Base-by-base conservation (phyloP, 2,113 vertebrate species). In the Herpailurus yagouaroundi region DNA sequence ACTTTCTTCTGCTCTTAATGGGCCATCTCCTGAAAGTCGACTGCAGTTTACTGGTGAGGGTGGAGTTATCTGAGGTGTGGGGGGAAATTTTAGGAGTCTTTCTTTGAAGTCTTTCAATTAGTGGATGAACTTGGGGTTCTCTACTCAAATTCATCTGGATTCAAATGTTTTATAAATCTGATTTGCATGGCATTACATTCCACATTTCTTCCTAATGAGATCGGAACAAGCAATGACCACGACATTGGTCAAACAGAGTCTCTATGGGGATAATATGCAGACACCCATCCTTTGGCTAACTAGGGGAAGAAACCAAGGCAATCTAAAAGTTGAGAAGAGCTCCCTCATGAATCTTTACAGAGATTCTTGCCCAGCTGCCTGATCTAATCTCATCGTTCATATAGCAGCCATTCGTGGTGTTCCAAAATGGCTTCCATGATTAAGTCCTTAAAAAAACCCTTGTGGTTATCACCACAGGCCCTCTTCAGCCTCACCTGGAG, bases 321-420 rank as follows among this genome's bases (percentile, higher is more conserved):
- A 2, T 36, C 13, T 19, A 4, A 10, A 41, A 2, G 29, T 4
- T 55, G 4, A 5, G 0, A 1, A 16, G 64, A 4, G 33, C 25
- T 16, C 10, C 69, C 3, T 11, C 4, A 0, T 4, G 15, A 4
- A 38, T 33, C 45, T 77, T 12, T 0, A 1, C 0, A 1, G 8
- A 0, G 12, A 27, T 18, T 8, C 27, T 7, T 1, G 10, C 2
- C 69, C 33, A 9, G 10, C 63, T 41, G 13, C 0, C 11, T 13
- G 16, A 7, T 41, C 27, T 11, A 9, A 3, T 15, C 15, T 66
- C 55, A 0, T 18, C 8, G 0, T 5, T 18, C 52, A 7, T 0
- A 25, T 3, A 5, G 55, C 0, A 4, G 55, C 16, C 41, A 15
- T 5, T 11, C 15, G 31, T 13, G 50, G n/a, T 8, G 0, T 29